Evolutionary conservation across 2,113 vertebrate species (phyloP).

Genomic region (Oenanthe oenanthe): DNA sequence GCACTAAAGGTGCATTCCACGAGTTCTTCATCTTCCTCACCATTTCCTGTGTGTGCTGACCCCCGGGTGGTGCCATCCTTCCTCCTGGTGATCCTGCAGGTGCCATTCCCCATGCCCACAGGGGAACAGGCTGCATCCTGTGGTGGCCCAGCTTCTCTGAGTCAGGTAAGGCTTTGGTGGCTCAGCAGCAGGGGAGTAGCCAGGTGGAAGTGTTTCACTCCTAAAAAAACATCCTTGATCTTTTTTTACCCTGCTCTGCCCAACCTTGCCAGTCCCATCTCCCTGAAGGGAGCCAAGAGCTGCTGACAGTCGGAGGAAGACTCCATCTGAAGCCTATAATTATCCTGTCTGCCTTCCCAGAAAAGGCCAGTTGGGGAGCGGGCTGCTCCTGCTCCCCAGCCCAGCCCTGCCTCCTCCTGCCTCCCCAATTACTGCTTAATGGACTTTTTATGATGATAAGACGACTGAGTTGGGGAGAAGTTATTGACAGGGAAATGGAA

Average conservation of each 20-base stretch:
- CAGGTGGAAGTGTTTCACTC: slow-evolving; percentile 10
- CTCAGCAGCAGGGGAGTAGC: background rate
- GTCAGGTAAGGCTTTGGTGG: background rate
- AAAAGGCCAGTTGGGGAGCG: slow-evolving; percentile 60
- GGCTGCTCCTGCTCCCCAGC: background rate
- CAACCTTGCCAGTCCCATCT: slow-evolving; percentile 42
- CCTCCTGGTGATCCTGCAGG: background rate
- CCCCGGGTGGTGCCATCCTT: background rate
- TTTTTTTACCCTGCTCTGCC: slow-evolving; percentile 44
- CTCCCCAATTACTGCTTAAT: slow-evolving; percentile 71
- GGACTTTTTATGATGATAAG: slow-evolving; percentile 73
- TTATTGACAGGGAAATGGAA: slow-evolving; percentile 60
- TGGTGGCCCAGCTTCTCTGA: background rate
- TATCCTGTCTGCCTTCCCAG: slow-evolving; percentile 72
- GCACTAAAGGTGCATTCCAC: fast-evolving
- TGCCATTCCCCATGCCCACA: background rate
- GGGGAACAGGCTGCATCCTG: background rate
- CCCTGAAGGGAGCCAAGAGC: slow-evolving; percentile 54
- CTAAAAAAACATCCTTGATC: background rate
- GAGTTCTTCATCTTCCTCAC: background rate
- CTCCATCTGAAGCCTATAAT: slow-evolving; percentile 66
- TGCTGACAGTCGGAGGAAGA: slow-evolving; percentile 66
- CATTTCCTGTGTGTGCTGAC: background rate
- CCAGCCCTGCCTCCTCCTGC: slow-evolving; percentile 22
- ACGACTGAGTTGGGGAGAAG: slow-evolving; percentile 22